Evolutionary conservation across 1,140 invertebrate genomes (phyloP).

Genomic region (Calycopis cecrops): DNA sequence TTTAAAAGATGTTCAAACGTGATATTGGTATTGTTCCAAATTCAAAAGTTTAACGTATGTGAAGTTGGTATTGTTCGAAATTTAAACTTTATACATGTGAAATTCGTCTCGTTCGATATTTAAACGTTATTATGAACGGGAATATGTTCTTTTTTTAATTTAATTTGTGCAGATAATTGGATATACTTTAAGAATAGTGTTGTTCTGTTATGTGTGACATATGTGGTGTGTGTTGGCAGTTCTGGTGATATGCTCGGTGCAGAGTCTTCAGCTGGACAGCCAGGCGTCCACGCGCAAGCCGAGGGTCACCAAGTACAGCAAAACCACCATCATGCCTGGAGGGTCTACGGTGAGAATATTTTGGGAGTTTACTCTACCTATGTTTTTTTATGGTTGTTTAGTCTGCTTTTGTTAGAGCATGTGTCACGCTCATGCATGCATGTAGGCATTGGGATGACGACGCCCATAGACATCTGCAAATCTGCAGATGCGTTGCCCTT

Average conservation of each 20-base stretch:
- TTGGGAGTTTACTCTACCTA: background rate
- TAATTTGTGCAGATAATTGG: background rate
- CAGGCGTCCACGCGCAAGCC: slow-evolving; percentile 75
- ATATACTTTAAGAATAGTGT: slow-evolving; percentile 16
- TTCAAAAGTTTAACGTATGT: no score
- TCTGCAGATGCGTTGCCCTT: no score
- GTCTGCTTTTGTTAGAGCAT: no score
- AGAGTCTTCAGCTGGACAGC: slow-evolving; percentile 70
- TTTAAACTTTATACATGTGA: background rate
- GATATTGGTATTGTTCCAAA: no score
- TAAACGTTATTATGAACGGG: background rate
- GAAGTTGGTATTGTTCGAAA: background rate
- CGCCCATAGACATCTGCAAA: no score
- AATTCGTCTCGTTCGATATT: background rate
- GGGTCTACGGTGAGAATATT: slow-evolving; percentile 63
- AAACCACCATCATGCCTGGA: slow-evolving; percentile 71
- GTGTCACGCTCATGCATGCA: no score
- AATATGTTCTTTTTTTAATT: background rate
- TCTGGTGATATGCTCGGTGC: slow-evolving; percentile 58
- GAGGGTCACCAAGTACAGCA: slow-evolving; percentile 75
- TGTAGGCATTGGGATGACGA: no score
- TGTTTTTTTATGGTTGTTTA: no score
- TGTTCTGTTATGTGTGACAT: slow-evolving; percentile 25
- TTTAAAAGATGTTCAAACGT: no score
- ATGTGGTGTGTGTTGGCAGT: slow-evolving; percentile 60